Conservation (phyloP, 2,888 invertebrate genomes). For the Zootermopsis nevadensis region DNA sequence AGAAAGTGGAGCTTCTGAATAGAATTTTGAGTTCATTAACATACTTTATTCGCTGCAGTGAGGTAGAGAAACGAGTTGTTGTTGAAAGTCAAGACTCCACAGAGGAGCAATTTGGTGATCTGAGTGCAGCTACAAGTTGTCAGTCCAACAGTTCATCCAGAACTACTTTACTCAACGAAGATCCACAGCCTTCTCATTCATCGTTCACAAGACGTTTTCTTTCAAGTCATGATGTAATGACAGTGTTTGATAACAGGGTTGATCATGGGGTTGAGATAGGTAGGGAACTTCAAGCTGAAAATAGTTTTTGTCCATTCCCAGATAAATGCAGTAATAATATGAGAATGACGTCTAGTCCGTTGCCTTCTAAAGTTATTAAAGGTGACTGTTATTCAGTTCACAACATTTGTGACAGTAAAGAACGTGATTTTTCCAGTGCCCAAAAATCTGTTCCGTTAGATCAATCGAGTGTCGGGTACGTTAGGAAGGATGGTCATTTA, state of each 20-base stretch:
- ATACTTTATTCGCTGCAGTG: slow-evolving; percentile 88
- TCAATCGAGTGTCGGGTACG: not conserved
- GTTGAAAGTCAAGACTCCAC: not conserved
- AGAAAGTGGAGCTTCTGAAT: slow-evolving; percentile 74
- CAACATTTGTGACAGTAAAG: not conserved
- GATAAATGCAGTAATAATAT: not conserved
- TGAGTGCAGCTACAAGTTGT: not conserved
- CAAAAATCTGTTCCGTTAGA: not conserved
- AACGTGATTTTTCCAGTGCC: not conserved
- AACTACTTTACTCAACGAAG: not conserved
- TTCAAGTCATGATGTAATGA: slow-evolving; percentile 20
- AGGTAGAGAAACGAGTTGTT: slow-evolving; percentile 65
- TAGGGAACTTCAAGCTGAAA: slow-evolving; percentile 20
- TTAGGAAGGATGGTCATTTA: not conserved
- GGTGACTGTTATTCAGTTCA: not conserved
- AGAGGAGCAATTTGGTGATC: not conserved
- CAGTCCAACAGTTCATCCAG: not conserved
- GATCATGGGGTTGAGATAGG: slow-evolving; percentile 29
- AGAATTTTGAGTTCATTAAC: slow-evolving; percentile 82
- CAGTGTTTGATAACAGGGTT: slow-evolving; percentile 22
- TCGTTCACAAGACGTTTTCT: not conserved
- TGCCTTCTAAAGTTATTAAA: not conserved
- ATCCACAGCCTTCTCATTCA: not conserved
- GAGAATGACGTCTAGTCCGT: not conserved
- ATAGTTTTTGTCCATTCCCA: not conserved